A percentile compares a stretch with the other conserved stretches of the same genome.
Conservation (phyloP, 2,797 vertebrate genomes). For the Oreortyx pictus region DNA sequence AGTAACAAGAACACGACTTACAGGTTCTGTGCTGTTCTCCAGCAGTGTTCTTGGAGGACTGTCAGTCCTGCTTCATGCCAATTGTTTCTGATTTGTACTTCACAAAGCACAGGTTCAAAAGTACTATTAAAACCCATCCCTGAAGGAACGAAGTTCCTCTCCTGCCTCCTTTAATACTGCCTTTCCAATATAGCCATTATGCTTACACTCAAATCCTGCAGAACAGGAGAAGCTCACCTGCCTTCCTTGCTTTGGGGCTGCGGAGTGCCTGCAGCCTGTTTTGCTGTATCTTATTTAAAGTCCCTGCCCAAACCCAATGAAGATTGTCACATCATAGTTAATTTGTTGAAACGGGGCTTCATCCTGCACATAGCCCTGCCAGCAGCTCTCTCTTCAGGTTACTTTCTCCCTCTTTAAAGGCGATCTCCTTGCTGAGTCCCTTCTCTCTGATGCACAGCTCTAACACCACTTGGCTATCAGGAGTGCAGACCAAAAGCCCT, state of each 20-base stretch:
- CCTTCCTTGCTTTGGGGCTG: neutral
- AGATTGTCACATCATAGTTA: neutral
- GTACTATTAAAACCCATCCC: neutral
- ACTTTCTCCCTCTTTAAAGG: neutral
- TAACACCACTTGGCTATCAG: neutral
- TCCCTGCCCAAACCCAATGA: neutral
- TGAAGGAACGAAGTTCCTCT: neutral
- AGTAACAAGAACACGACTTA: neutral
- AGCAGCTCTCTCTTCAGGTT: neutral
- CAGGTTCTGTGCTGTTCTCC: neutral
- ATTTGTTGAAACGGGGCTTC: neutral
- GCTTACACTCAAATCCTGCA: neutral
- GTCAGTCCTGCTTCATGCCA: rapidly evolving
- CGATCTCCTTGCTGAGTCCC: neutral
- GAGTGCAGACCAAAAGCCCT: neutral
- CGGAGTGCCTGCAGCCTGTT: neutral
- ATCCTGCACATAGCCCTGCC: neutral
- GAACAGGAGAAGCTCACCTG: neutral
- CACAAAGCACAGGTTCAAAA: neutral
- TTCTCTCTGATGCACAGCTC: neutral
- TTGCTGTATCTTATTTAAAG: neutral
- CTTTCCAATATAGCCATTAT: neutral
- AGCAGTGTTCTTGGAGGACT: neutral
- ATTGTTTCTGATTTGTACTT: neutral
- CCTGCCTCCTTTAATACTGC: neutral